Percentiles rank a stretch among this genome's conserved stretches.
Conservation (phyloP, 2,797 vertebrate species). For the Garrulus glandarius region DNA sequence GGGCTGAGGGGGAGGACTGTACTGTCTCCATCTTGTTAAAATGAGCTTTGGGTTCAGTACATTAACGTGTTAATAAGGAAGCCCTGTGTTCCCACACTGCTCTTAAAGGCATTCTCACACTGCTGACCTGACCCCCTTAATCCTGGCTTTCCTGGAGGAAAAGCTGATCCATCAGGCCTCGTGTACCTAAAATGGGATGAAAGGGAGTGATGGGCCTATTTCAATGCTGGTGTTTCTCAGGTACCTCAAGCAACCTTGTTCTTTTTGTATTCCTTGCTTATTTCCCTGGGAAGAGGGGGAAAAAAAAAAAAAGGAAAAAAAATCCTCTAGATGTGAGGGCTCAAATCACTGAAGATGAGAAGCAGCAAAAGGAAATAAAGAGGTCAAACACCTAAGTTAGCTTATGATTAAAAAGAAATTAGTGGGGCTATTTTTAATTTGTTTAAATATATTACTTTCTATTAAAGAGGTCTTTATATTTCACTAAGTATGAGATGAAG, state of each 20-base stretch:
- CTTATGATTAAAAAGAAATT: conserved; percentile 69
- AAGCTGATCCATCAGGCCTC: conserved; percentile 23
- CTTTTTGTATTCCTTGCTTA: neutral
- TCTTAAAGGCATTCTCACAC: conserved; percentile 16
- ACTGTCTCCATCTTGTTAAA: neutral
- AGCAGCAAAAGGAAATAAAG: conserved; percentile 60
- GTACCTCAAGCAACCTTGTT: neutral
- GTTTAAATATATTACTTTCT: conserved; percentile 63
- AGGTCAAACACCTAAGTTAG: conserved; percentile 54
- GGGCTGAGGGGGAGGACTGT: neutral
- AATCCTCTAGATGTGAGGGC: neutral
- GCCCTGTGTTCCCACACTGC: conserved; percentile 26
- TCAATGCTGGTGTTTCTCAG: neutral
- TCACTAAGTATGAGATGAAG: conserved; percentile 40
- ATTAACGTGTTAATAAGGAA: conserved; percentile 11
- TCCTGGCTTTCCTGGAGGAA: conserved; percentile 56
- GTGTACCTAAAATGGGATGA: conserved; percentile 21
- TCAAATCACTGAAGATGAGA: conserved; percentile 56
- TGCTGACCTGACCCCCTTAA: conserved; percentile 56
- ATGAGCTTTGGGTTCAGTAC: conserved; percentile 24
- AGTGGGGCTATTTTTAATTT: conserved; percentile 64
- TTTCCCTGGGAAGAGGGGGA: neutral
- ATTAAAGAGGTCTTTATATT: conserved; percentile 48
- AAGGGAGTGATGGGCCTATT: neutral
- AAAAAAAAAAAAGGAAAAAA: rapidly evolving